phyloP scores from a whole-genome alignment of 2,797 vertebrate species.

The Chromobotia macracanthus region DNA sequence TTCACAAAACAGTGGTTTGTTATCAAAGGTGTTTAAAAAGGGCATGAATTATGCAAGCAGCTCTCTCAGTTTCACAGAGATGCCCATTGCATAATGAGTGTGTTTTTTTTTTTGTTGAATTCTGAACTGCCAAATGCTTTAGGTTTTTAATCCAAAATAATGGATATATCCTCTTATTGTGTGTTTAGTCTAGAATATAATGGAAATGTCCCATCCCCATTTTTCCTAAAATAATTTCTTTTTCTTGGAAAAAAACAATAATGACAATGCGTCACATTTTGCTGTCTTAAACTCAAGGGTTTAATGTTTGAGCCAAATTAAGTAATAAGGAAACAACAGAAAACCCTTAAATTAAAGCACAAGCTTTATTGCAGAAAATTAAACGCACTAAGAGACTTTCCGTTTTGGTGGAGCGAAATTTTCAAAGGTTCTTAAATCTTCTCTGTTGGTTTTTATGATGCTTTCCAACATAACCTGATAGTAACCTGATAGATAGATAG shows the following conservation, averaged over 20 bases:
- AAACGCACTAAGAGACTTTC: slow-evolving; percentile 51
- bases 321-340: slow-evolving; percentile 62
- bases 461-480: slow-evolving; percentile 28
- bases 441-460: slow-evolving; percentile 17
- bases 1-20: slow-evolving; percentile 92
- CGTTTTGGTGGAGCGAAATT: slow-evolving; percentile 19
- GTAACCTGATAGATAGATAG: no score
- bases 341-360: slow-evolving; percentile 80
- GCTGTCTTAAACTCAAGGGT: slow-evolving; percentile 66
- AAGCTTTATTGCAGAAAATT: slow-evolving; percentile 77
- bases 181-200: slow-evolving; percentile 65
- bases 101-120: slow-evolving; percentile 73
- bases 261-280: slow-evolving; percentile 61
- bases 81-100: slow-evolving; percentile 71
- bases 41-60: slow-evolving; percentile 86
- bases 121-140: slow-evolving; percentile 81
- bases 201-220: slow-evolving; percentile 23
- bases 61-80: slow-evolving; percentile 83
- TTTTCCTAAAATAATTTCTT: slow-evolving; percentile 34
- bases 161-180: slow-evolving; percentile 73
- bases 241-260: slow-evolving; percentile 58
- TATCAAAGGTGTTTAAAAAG: slow-evolving; percentile 90
- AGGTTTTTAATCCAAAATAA: slow-evolving; percentile 69
- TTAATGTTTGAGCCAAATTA: slow-evolving; percentile 69
- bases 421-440: slow-evolving; percentile 18